Evolutionary conservation across 2,797 vertebrate genomes (phyloP), one percentile per base, ranked within the genome.

Genomic region (Eulemur mongoz): DNA sequence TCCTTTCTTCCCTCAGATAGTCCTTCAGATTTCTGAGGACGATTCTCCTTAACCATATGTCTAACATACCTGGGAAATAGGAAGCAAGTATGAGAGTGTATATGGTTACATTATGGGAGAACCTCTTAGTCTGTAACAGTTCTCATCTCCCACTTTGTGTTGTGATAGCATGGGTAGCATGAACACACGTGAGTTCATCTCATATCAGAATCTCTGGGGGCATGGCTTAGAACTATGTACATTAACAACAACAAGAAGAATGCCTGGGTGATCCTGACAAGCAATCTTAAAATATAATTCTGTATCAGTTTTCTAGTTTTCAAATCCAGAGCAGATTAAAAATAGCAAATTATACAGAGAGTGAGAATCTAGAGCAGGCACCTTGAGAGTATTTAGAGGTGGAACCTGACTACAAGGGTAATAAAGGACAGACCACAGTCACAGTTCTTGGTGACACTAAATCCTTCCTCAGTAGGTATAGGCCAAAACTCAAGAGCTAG

Each of bases 291-390:
- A 10, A 70, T 73, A 69, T 38, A 63, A 13, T 22, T 88, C 25
- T 67, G 1, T 61, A 40, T 81, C 40, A 17, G 4, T 52, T 91
- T 54, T 65, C 69, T 89, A 27, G 17, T 78, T 95, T 89, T 90
- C 3, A 93, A 67, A 22, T 5, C 57, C 23, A 89, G 2, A 91
- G 52, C 54, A 59, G 35, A 70, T 82, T 93, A 86, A 93, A 91
- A 92, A 75, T 75, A 78, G 15, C 61, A 86, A 43, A 61, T 92
- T 87, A 43, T 32, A 73, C 40, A 81, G 82, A 91, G 90, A 75
- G 8, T 23, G 48, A 78, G 52, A 43, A 17, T 35, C 27, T 73
- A 18, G 7, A 72, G 17, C 40, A 85, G 80, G 18, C n/a, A 27
- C 30, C 14, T 5, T 43, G 48, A 73, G n/a, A 67, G 14, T 40